A percentile compares a stretch with the other conserved stretches of the same genome.
phyloP scores from a whole-genome alignment of 1,140 invertebrate genomes.

The Lineus longissimus region DNA sequence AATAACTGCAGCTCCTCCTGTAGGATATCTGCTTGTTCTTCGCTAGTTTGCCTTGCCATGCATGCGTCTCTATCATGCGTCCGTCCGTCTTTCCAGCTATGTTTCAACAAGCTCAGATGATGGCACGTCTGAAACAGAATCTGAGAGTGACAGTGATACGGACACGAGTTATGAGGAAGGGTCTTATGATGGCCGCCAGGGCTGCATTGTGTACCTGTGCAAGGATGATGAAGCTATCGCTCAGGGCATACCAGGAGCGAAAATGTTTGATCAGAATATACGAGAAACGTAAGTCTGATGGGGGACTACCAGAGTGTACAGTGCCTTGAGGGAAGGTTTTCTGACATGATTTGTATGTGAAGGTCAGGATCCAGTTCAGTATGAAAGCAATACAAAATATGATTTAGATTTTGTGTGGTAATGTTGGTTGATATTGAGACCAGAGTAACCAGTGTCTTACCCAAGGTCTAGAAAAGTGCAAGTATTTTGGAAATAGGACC shows the following conservation, averaged over 20 bases:
- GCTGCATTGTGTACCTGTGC: conserved; percentile 50
- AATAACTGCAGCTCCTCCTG: too few relatives aligned
- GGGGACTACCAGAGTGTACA: too few relatives aligned
- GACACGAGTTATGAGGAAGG: conserved; percentile 52
- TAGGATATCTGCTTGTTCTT: too few relatives aligned
- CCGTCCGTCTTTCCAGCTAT: conserved; percentile 2
- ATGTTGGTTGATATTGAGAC: too few relatives aligned
- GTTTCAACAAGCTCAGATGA: conserved; percentile 7
- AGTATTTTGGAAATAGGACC: too few relatives aligned
- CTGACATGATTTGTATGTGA: too few relatives aligned
- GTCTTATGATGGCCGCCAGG: conserved; percentile 51
- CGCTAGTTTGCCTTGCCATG: too few relatives aligned
- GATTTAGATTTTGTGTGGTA: conserved; percentile 1
- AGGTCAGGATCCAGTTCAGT: too few relatives aligned
- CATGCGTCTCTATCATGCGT: too few relatives aligned
- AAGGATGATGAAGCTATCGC: conserved; percentile 51
- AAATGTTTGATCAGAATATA: conserved; percentile 56
- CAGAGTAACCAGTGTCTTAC: too few relatives aligned
- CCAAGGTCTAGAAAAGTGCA: too few relatives aligned
- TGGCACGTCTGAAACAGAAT: conserved; percentile 1
- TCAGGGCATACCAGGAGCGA: conserved; percentile 47
- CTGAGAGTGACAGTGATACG: conserved; percentile 11
- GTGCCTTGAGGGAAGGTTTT: background rate
- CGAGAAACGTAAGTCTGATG: conserved; percentile 42
- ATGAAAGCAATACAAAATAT: background rate